phyloP scores from a whole-genome alignment of 2,888 invertebrate genomes.

The Heterodera filipjevi region DNA sequence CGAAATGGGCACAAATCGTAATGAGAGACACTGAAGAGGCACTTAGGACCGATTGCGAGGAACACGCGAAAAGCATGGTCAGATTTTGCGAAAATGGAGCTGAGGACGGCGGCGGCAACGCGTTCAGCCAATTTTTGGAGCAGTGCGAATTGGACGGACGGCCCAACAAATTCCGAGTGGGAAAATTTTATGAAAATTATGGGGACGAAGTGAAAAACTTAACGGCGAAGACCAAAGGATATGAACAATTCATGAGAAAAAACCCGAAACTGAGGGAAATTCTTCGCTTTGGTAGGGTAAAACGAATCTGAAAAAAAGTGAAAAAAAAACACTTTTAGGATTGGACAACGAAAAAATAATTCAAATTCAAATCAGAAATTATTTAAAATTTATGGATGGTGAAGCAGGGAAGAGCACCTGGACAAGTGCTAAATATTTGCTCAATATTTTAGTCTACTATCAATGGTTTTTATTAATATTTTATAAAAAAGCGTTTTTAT shows the following conservation, averaged over 20 bases:
- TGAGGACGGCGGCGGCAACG: not conserved
- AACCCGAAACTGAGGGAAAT: not conserved
- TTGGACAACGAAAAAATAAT: not conserved
- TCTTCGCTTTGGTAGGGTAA: not conserved
- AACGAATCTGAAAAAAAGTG: not conserved
- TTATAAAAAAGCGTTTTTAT: not conserved
- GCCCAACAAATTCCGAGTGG: not conserved
- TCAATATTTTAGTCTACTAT: not conserved
- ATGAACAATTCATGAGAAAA: not conserved
- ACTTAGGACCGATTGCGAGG: not conserved
- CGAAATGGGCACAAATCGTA: not conserved
- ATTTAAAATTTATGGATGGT: not conserved
- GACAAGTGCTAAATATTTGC: not conserved
- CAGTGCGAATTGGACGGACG: not conserved
- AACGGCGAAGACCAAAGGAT: not conserved
- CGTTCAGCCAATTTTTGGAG: slow-evolving; percentile 2
- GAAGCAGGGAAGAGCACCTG: not conserved
- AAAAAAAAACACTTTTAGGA: not conserved
- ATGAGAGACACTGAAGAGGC: not conserved
- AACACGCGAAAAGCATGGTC: not conserved
- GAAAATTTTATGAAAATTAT: not conserved
- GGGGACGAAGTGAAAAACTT: not conserved
- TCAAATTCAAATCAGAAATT: not conserved
- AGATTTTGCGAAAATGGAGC: not conserved
- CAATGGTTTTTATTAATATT: not conserved